phyloP scores from a whole-genome alignment of 2,888 invertebrate species.

The Ophion obscuratus region DNA sequence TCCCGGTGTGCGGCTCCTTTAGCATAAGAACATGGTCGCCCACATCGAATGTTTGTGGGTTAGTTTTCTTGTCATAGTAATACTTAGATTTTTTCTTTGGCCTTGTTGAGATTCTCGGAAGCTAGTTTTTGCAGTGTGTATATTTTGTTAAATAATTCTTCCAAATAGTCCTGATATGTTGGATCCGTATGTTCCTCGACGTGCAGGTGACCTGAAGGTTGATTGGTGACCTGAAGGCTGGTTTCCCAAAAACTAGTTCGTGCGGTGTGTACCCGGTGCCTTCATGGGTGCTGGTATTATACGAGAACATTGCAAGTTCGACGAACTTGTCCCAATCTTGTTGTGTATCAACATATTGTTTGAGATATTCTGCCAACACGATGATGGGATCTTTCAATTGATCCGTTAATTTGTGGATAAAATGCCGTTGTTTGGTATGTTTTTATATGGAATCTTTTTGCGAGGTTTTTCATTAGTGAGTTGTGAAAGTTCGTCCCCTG shows the following conservation, averaged over 20 bases:
- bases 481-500: background rate
- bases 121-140: background rate
- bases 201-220: background rate
- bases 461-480: background rate
- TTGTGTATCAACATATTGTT: too few relatives aligned
- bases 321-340: too few relatives aligned
- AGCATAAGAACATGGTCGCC: conserved; percentile 44
- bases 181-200: background rate
- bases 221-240: too few relatives aligned
- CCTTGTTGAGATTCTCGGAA: background rate
- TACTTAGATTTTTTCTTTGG: conserved; percentile 39
- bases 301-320: too few relatives aligned
- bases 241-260: background rate
- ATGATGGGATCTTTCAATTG: too few relatives aligned
- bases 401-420: too few relatives aligned
- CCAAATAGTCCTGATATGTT: background rate
- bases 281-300: too few relatives aligned
- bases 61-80: conserved; percentile 56
- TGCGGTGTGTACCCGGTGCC: too few relatives aligned
- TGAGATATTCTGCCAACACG: too few relatives aligned
- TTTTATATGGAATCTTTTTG: too few relatives aligned
- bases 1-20: conserved; percentile 46
- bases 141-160: background rate
- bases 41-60: conserved; percentile 15
- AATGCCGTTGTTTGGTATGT: too few relatives aligned